These are phyloP conservation scores for Tillus elongatus DNA, from an alignment of 2,888 invertebrate species.

Conservation along the genomic window DNA sequence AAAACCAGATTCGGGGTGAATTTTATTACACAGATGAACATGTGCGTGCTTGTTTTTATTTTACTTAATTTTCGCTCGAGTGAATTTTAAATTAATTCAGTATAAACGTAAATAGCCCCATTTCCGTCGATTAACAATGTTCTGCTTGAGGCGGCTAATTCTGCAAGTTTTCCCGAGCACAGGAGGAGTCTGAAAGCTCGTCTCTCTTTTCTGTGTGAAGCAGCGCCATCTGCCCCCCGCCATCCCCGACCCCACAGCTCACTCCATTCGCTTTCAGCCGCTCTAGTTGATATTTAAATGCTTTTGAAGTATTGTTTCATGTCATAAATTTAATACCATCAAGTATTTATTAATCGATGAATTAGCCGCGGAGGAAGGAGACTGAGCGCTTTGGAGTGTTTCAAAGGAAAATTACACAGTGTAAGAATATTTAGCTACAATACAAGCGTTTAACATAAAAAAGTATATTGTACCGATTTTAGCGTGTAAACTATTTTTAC, in stretches of 20 bases:
- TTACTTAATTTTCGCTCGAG: constrained; percentile 33
- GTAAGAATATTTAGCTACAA: no score
- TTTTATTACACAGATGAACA: constrained; percentile 12
- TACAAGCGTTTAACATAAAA: no score
- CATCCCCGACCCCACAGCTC: no score
- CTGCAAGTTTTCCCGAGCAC: constrained; percentile 30
- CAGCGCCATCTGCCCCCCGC: no score
- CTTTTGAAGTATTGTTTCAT: constrained; percentile 36
- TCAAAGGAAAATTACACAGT: no score
- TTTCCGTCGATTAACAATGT: constrained; percentile 36
- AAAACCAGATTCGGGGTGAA: no score
- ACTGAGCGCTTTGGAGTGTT: no score
- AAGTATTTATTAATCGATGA: constrained; percentile 30
- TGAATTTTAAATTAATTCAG: constrained; percentile 36
- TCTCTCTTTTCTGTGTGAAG: no score
- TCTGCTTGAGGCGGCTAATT: constrained; percentile 30
- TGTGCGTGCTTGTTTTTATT: constrained; percentile 25
- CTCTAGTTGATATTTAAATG: constrained; percentile 35
- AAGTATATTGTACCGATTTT: no score
- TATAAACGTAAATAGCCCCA: constrained; percentile 36
- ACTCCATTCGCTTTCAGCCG: constrained; percentile 27
- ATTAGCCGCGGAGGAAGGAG: no score
- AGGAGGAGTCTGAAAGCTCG: constrained; percentile 30
- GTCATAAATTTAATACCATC: constrained; percentile 34
- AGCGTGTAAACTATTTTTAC: no score